phyloP scores from a whole-genome alignment of 2,797 vertebrate species.

The Anabacerthia variegaticeps region DNA sequence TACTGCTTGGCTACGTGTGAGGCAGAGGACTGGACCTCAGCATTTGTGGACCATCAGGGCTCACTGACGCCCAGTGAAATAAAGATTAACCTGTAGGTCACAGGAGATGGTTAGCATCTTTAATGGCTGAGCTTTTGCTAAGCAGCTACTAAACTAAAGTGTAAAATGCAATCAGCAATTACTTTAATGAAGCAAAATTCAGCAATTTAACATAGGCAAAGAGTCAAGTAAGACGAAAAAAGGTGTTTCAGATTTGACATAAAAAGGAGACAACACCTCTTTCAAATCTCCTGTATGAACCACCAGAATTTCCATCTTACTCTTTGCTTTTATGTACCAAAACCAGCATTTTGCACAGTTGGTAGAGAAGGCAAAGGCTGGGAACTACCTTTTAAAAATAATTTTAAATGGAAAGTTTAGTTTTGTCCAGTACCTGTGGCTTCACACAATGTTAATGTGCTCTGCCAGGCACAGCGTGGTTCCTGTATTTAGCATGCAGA shows the following conservation, averaged over 20 bases:
- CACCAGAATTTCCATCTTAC: neutral
- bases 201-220: constrained; percentile 22
- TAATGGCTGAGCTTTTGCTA: neutral
- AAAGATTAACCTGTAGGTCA: neutral
- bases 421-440: constrained; percentile 16
- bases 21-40: neutral
- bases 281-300: neutral
- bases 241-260: neutral
- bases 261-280: neutral
- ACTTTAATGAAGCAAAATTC: constrained; percentile 57
- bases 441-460: neutral
- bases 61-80: neutral
- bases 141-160: neutral
- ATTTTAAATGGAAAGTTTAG: neutral
- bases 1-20: neutral
- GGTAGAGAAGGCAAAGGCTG: constrained; percentile 5
- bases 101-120: neutral
- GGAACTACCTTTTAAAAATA: neutral
- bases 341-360: neutral
- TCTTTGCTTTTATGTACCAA: neutral
- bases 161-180: constrained; percentile 48
- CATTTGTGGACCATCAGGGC: neutral
- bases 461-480: neutral
- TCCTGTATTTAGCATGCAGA: neutral
- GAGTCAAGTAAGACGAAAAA: neutral